Base-by-base conservation (phyloP, 2,888 invertebrate species). In the Xestia ashworthii region DNA sequence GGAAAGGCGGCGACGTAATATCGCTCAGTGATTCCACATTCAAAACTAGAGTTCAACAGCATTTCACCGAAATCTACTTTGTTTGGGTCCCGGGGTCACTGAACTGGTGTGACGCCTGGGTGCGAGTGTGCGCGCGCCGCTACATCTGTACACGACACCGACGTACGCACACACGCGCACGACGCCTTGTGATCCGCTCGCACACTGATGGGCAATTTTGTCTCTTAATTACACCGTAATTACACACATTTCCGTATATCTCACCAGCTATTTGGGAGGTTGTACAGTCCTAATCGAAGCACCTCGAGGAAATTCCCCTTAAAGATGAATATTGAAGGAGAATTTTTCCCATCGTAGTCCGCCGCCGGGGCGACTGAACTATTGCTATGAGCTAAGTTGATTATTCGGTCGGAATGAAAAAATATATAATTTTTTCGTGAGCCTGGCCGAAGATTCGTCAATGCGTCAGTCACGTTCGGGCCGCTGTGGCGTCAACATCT, bases 61-160 rank as follows among this genome's bases (percentile, higher is more conserved):
- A 95, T 95, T 96, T 95, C 96, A 96, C 96, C 96, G 95, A 96
- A 96, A 95, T 96, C 95, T 94, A 96, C 96, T 95, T 96, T 96
- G 96, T 96, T 96, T 96, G 96, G 96, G 96, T 95, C 95, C 94
- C 89, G 92, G 95, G 97, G 95, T 96, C 96, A 93, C 93, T 89
- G 96, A 94, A 92, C 95, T 91, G 89, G 88, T 91, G 93, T 95
- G 95, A 95, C 95, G 96, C 94, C 93, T 86, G 85, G 89, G 88
- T 86, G 93, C 83, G 87, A 92, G 95, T 95, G 95, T 95, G 96
- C 94, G 94, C 92, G 93, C 93, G 92, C 91, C 93, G 91, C 89
- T 90, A 79, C 87, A 91, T 94, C 83, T 88, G 88, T 86, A 92
- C 92, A 91, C 89, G 82, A 86, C 89, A 89, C 88, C 90, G 90